Evolutionary conservation across 2,888 invertebrate genomes (phyloP).

Genomic region (Nebria brevicollis): DNA sequence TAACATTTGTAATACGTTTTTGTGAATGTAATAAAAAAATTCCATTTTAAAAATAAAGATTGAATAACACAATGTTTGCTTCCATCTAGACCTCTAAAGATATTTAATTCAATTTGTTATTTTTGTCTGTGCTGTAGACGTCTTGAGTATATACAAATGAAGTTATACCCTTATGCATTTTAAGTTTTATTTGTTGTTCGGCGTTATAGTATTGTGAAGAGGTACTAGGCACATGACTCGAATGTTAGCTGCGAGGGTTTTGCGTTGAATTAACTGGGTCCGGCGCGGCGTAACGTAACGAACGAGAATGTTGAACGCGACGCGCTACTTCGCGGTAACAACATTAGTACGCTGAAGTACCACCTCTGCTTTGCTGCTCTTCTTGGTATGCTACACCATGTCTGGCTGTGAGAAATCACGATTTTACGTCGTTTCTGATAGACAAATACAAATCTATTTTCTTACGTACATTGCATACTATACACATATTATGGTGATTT

Average conservation of each 20-base stretch:
- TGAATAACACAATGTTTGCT: too few species aligned
- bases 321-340: not conserved
- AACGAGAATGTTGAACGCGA: not conserved
- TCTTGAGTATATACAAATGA: not conserved
- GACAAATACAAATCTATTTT: not conserved
- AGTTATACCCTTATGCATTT: not conserved
- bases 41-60: too few species aligned
- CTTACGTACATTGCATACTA: not conserved
- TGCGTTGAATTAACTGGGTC: constrained; percentile 10
- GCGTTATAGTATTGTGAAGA: not conserved
- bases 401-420: not conserved
- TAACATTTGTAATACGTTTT: too few species aligned
- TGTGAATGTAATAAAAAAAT: too few species aligned
- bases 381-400: not conserved
- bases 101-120: too few species aligned
- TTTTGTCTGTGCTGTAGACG: too few species aligned
- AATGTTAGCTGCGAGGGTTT: constrained; percentile 12
- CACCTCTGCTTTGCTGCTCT: not conserved
- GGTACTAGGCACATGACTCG: not conserved
- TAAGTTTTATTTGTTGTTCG: not conserved
- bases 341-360: constrained; percentile 10
- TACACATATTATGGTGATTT: not conserved
- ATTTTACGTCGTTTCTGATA: not conserved
- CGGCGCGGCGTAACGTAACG: not conserved
- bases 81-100: too few species aligned